Evolutionary conservation across 2,113 vertebrate genomes (phyloP).

Genomic region (Macheiramphus alcinus): DNA sequence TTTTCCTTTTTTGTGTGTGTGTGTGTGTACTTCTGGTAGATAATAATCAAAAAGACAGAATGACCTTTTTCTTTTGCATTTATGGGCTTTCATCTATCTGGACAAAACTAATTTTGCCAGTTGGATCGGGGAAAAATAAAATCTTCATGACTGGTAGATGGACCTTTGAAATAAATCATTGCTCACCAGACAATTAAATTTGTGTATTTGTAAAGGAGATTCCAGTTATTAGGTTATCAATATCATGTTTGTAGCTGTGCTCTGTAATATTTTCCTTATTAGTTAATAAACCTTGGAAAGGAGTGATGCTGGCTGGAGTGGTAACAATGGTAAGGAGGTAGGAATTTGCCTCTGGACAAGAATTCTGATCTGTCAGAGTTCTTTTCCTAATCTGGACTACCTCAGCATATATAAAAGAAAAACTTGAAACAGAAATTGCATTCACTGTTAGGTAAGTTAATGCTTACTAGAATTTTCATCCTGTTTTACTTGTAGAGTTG

Average conservation of each 20-base stretch:
- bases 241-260: not conserved
- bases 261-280: not conserved
- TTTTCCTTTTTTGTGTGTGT: not conserved
- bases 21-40: not conserved
- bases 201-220: not conserved
- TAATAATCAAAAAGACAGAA: not conserved
- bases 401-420: not conserved
- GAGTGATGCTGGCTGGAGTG: not conserved
- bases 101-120: not conserved
- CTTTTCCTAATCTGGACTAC: not conserved
- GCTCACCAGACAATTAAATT: not conserved
- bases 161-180: not conserved
- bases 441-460: not conserved
- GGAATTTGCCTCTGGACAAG: not conserved
- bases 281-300: not conserved
- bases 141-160: not conserved
- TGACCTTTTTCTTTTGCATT: not conserved
- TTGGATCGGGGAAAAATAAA: not conserved
- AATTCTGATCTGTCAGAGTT: not conserved
- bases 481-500: not conserved
- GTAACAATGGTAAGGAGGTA: not conserved
- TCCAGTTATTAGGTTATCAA: not conserved
- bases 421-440: not conserved
- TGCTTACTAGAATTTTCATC: not conserved
- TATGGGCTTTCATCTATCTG: not conserved